These are phyloP conservation scores for Nymphalis urticae DNA, from an alignment of 2,888 invertebrate genomes.

Conservation along the genomic window DNA sequence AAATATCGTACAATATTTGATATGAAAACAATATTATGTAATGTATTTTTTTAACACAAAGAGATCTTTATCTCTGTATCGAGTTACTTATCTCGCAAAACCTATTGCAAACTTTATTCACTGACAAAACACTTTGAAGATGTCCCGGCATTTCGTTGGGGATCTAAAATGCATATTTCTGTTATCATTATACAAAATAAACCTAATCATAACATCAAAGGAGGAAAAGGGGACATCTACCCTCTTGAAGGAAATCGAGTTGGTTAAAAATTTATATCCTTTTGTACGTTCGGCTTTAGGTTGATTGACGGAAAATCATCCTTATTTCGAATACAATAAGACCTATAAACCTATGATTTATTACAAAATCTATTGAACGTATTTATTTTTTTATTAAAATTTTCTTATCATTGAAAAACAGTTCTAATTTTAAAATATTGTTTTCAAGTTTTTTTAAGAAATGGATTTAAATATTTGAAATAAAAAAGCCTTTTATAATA, in stretches of 20 bases:
- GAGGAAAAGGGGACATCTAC: slow-evolving; percentile 42
- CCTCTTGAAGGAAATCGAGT: slow-evolving; percentile 41
- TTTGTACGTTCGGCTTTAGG: slow-evolving; percentile 11
- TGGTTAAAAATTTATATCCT: slow-evolving; percentile 41
- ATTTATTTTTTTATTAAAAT: background rate
- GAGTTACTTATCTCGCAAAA: slow-evolving; percentile 5
- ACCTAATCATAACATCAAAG: slow-evolving; percentile 62
- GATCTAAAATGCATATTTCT: slow-evolving; percentile 41
- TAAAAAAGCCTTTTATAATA: too few relatives aligned
- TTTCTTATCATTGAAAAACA: background rate
- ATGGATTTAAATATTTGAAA: too few relatives aligned
- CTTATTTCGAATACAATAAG: background rate
- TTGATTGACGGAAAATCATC: background rate
- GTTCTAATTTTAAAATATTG: background rate
- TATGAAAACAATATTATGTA: too few relatives aligned
- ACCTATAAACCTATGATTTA: background rate
- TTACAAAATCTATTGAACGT: too few relatives aligned
- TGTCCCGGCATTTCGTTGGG: slow-evolving; percentile 33
- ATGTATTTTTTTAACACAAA: background rate
- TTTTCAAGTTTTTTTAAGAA: too few relatives aligned
- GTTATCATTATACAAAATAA: slow-evolving; percentile 60
- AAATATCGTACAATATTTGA: too few relatives aligned
- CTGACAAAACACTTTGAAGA: slow-evolving; percentile 40
- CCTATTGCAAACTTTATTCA: slow-evolving; percentile 33
- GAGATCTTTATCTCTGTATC: background rate